These are phyloP conservation scores for Patiria miniata DNA, from an alignment of 35 echinoderm and acorn worm genomes.

Conservation along the genomic window DNA sequence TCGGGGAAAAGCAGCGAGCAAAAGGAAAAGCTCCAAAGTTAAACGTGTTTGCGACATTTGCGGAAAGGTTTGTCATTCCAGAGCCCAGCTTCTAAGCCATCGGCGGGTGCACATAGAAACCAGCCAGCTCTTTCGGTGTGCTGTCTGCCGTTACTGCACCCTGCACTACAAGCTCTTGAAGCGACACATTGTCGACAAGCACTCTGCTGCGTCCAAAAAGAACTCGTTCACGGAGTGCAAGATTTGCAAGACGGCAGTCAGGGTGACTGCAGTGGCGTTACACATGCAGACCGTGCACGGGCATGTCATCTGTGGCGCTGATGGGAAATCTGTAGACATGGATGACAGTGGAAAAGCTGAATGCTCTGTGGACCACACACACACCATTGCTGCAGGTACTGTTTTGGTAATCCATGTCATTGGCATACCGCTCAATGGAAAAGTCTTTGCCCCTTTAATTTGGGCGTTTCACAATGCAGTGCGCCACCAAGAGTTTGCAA, in stretches of 20 bases:
- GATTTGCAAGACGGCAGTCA: neutral
- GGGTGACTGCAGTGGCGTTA: neutral
- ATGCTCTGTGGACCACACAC: no score
- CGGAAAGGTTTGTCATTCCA: neutral
- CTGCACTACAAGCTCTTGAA: constrained; percentile 16
- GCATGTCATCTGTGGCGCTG: no score
- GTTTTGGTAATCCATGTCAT: no score
- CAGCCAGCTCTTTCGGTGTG: neutral
- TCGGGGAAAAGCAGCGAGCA: neutral
- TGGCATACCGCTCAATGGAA: no score
- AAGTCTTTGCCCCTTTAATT: no score
- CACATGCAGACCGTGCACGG: neutral
- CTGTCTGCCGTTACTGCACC: constrained; percentile 6
- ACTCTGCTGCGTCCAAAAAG: neutral
- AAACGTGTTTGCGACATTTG: neutral
- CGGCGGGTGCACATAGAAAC: neutral
- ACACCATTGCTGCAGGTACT: no score
- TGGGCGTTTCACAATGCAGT: no score
- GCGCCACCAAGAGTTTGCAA: no score
- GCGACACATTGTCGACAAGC: neutral
- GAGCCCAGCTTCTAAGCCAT: neutral
- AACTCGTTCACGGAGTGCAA: neutral
- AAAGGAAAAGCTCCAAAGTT: neutral
- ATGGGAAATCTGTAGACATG: no score
- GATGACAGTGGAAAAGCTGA: no score